Evolutionary conservation across 2,888 invertebrate species (phyloP), one percentile per base, ranked within the genome.

Genomic region (Automeris io): DNA sequence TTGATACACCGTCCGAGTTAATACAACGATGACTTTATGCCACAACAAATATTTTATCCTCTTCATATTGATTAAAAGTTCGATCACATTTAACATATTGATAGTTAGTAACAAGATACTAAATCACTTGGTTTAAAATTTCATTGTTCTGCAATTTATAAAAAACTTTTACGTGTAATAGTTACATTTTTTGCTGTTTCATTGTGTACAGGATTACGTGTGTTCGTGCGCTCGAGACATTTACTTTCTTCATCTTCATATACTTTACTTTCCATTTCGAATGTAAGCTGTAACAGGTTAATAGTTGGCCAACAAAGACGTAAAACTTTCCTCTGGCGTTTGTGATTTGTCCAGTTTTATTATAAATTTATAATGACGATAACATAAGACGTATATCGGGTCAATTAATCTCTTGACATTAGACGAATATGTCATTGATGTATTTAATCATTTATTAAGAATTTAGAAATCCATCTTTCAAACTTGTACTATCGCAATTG

Each of bases 1-100:
- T 29, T 29, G 29, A 16, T 29, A n/a, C 16, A 4, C 8, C 16
- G 29, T 29, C 8, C 3, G 16, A 29, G 13, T 16, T 16, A 16
- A 29, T 29, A n/a, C n/a, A 29, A n/a, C 13, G 29, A 29, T 29
- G 29, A 29, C 29, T 29, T n/a, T 8, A 29, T 29, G 16, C 3
- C 8, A 5, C 29, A 8, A 29, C 29, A 8, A 29, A 29, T 16
- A 29, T 12, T 5, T 16, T 29, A 16, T 29, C 29, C 29, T 29
- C 29, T 16, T 16, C 16, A 16, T n/a, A 16, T 5, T 29, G 16
- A 29, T 29, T 16, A 29, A 16, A n/a, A 29, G 29, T 29, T 29
- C n/a, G 16, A 16, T 16, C 29, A 16, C 29, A 29, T 29, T 16
- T n/a, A 29, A 4, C 29, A 16, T 16, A 2, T 3, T 26, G 7